Base-by-base conservation (phyloP, 2,797 vertebrate species). In the Anableps anableps region DNA sequence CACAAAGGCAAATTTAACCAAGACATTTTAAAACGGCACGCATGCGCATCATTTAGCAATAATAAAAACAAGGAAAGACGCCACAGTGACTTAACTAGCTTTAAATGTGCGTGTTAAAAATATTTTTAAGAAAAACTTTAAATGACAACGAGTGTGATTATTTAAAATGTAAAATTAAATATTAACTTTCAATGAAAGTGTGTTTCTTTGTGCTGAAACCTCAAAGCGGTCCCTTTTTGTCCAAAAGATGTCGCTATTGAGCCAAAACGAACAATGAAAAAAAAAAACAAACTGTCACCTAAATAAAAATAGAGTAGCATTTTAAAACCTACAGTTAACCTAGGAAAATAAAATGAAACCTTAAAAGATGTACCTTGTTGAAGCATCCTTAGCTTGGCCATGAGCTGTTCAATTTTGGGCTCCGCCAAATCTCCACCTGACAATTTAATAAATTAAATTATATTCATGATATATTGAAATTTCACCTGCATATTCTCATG, bases 361-460 rank as follows among this genome's bases (percentile, higher is more conserved):
- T n/a, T 17, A 31, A 23, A 68, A 71, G 41, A 36, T 19, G 1
- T 87, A 95, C 94, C 94, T 91, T 89, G 80, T 79, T 92, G 91
- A 21, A 93, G 82, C 23, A 11, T 86, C 34, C 78, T 86, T 4
- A 95, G 77, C 83, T 91, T 92, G 4, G 14, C 43, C 58, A 81
- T 41, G 77, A 94, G 3, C 29, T 92, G 74, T 19, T 93, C 91
- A 41, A 91, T 53, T 47, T 80, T 83, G 19, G 84, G 84, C 51
- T 89, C 86, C 26, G 55, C 73, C 51, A 62, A 53, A 23, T 75
- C 81, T 83, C 16, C 88, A 70, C 29, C 91, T 93, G 68, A 26
- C 1, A 75, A 31, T 71, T 50, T 19, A 68, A 11, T 2, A 4
- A 1, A 72, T 5, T 0, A 36, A 76, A 41, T 41, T 26, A 26